Conservation (phyloP, 35 echinoderm and acorn worm genomes). For the Apostichopus parvimensis region DNA sequence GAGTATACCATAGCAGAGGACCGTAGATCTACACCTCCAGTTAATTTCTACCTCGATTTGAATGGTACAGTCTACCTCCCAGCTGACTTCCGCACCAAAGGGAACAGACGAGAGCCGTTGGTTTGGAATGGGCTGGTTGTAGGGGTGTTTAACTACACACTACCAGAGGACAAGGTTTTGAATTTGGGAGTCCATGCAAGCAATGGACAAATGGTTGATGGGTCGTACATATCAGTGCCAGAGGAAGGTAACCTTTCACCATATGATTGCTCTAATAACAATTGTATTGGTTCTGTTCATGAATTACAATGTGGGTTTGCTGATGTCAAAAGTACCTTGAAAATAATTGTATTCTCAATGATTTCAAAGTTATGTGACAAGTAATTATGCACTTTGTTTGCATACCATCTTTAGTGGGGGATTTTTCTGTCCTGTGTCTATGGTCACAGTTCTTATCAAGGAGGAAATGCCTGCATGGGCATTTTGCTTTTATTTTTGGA, state of each 20-base stretch:
- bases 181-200: constrained; percentile 76
- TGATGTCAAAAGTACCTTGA: too few species aligned
- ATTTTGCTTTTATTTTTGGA: too few species aligned
- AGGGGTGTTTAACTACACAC: constrained; percentile 81
- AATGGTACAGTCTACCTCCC: constrained; percentile 67
- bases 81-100: constrained; percentile 80
- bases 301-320: too few species aligned
- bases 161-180: constrained; percentile 64
- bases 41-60: constrained; percentile 72
- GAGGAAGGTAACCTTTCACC: constrained; percentile 55
- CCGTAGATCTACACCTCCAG: constrained; percentile 71
- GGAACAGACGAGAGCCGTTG: constrained; percentile 65
- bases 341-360: too few species aligned
- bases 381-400: too few species aligned
- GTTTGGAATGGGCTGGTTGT: constrained; percentile 68
- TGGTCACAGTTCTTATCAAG: too few species aligned
- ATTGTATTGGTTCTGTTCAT: too few species aligned
- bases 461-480: too few species aligned
- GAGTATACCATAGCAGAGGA: constrained; percentile 70
- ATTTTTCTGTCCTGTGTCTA: too few species aligned
- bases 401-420: too few species aligned
- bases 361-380: too few species aligned
- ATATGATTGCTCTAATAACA: too few species aligned
- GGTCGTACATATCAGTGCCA: constrained; percentile 54
- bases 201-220: constrained; percentile 78